Evolutionary conservation across 2,888 invertebrate species (phyloP).

Genomic region (Rhabditophanes sp.): DNA sequence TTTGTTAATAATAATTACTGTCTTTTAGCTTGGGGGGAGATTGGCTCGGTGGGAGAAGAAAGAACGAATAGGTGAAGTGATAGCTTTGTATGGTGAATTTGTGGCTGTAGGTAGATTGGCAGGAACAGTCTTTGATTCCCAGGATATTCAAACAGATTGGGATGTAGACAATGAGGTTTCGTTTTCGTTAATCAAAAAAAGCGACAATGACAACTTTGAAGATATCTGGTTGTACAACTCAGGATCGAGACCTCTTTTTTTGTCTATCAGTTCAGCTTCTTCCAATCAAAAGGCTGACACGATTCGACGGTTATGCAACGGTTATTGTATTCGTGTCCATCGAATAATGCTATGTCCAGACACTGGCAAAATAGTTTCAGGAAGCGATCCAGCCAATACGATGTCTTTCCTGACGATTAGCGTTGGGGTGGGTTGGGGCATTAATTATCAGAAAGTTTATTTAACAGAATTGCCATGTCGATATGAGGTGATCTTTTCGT

Average conservation of each 20-base stretch:
- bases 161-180: slow-evolving; percentile 30
- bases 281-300: slow-evolving; percentile 23
- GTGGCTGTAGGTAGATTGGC: slow-evolving; percentile 26
- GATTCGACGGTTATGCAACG: slow-evolving; percentile 35
- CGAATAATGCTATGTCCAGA: slow-evolving; percentile 15
- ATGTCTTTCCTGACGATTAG: slow-evolving; percentile 23
- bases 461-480: slow-evolving; percentile 36
- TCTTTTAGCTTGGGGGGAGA: slow-evolving; percentile 35
- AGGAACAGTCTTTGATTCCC: slow-evolving; percentile 36
- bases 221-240: slow-evolving; percentile 42
- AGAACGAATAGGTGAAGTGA: slow-evolving; percentile 34
- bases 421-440: slow-evolving; percentile 37
- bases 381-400: slow-evolving; percentile 9
- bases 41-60: slow-evolving; percentile 36
- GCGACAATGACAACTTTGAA: slow-evolving; percentile 30
- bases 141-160: slow-evolving; percentile 32
- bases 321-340: slow-evolving; percentile 41
- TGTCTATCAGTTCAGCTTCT: slow-evolving; percentile 23
- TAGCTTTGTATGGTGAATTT: slow-evolving; percentile 31
- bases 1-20: background rate
- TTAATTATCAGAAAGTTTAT: slow-evolving; percentile 31
- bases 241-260: slow-evolving; percentile 35
- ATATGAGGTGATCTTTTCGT: slow-evolving; percentile 36
- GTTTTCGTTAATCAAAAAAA: slow-evolving; percentile 35
- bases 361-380: too few species aligned